Evolutionary conservation across 2,113 vertebrate genomes (phyloP).

Genomic region (Heterotis niloticus): DNA sequence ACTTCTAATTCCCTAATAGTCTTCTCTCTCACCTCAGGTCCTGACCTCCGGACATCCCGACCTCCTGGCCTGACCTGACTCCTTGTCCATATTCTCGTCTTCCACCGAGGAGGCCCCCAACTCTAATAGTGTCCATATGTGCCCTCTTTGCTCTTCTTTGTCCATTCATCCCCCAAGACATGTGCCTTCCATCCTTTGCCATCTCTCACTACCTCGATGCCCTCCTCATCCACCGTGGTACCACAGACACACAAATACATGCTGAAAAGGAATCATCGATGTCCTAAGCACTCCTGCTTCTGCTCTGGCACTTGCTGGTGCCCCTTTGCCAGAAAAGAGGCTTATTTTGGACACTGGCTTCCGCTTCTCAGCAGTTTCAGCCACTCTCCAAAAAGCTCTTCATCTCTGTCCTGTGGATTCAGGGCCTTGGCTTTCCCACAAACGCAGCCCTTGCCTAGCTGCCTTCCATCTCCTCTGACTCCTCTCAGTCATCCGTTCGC

Average conservation of each 20-base stretch:
- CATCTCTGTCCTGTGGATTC: not conserved
- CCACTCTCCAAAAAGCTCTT: not conserved
- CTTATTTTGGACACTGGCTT: not conserved
- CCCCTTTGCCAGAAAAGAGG: not conserved
- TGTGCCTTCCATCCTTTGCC: not conserved
- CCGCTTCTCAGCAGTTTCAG: not conserved
- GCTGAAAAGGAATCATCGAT: not conserved
- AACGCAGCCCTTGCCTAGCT: not conserved
- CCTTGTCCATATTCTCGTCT: constrained; percentile 5
- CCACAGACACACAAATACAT: not conserved
- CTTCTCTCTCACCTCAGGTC: constrained; percentile 20
- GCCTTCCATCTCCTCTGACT: not conserved
- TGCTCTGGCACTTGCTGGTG: not conserved
- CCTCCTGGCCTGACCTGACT: constrained; percentile 43
- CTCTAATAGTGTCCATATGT: constrained; percentile 28
- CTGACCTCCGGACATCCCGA: constrained; percentile 28
- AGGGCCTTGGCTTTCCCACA: not conserved
- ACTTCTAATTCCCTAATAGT: constrained; percentile 28
- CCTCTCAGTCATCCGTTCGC: not conserved
- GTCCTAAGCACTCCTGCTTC: not conserved
- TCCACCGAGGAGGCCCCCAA: constrained; percentile 31
- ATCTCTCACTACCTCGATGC: not conserved
- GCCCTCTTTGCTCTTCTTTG: constrained; percentile 16
- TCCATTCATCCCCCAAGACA: not conserved
- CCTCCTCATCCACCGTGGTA: not conserved